Percentiles rank a stretch among this genome's conserved stretches.
phyloP scores from a whole-genome alignment of 2,797 vertebrate genomes.

The Microcaecilia unicolor region DNA sequence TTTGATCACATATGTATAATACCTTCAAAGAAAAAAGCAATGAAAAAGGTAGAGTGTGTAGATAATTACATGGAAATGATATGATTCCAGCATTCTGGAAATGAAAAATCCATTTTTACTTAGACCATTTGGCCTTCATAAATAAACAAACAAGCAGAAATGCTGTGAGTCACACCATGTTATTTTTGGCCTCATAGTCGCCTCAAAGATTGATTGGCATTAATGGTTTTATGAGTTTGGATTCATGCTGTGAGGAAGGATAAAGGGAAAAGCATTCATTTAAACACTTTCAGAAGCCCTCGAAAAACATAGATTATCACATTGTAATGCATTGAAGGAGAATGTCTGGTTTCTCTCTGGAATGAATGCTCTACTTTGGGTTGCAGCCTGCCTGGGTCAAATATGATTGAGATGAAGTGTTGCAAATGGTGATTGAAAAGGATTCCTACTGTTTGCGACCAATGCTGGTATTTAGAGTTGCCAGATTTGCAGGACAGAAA shows the following conservation, averaged over 20 bases:
- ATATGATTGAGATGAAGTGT: conserved; percentile 67
- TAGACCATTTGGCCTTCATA: too few species aligned
- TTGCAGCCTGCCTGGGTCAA: conserved; percentile 61
- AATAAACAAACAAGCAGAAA: too few species aligned
- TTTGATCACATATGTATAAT: too few species aligned
- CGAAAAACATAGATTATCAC: conserved; percentile 72
- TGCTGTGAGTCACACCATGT: too few species aligned
- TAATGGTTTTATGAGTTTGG: conserved; percentile 33
- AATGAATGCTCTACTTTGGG: conserved; percentile 53
- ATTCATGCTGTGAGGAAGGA: conserved; percentile 57
- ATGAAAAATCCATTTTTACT: too few species aligned
- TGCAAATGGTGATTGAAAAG: conserved; percentile 75
- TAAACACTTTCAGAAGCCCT: conserved; percentile 57
- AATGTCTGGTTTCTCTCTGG: conserved; percentile 51
- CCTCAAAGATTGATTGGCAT: conserved; percentile 28
- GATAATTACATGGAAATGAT: too few species aligned
- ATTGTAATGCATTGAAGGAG: conserved; percentile 58
- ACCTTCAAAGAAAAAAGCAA: too few species aligned
- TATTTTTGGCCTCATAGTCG: too few species aligned
- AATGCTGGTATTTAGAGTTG: conserved; percentile 51
- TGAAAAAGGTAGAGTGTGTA: too few species aligned
- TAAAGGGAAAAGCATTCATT: too few species aligned
- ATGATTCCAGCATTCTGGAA: too few species aligned
- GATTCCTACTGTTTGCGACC: conserved; percentile 68
- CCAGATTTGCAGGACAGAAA: conserved; percentile 60